Evolutionary conservation across 2,888 invertebrate species (phyloP).

Genomic region (Drosophila prolongata): DNA sequence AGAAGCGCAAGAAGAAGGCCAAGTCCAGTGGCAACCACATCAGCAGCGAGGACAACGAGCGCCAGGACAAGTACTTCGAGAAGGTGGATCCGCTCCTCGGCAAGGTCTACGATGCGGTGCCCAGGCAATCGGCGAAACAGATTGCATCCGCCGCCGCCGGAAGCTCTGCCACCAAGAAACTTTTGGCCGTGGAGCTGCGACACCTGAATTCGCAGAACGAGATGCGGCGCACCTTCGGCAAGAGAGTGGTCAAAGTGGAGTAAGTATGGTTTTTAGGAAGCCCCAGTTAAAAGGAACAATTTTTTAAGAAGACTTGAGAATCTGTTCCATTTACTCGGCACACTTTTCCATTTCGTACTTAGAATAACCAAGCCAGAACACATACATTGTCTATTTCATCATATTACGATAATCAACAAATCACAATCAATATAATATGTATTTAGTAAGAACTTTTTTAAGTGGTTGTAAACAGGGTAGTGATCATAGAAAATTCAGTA

Average conservation of each 20-base stretch:
- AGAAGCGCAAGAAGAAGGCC: conserved; percentile 86
- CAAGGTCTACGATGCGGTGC: conserved; percentile 74
- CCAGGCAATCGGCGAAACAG: conserved; percentile 51
- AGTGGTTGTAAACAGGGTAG: too few species aligned
- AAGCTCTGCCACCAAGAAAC: conserved; percentile 86
- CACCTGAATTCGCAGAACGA: conserved; percentile 92
- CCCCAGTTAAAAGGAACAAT: too few species aligned
- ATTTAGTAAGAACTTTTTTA: too few species aligned
- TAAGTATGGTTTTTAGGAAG: conserved; percentile 53
- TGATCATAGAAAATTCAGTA: too few species aligned
- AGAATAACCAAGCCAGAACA: too few species aligned
- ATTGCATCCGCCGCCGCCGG: conserved; percentile 48
- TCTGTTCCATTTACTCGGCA: too few species aligned
- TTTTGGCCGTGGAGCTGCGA: conserved; percentile 88
- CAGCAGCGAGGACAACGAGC: conserved; percentile 88
- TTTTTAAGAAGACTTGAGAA: background rate
- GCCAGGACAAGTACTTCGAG: conserved; percentile 81
- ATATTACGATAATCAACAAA: too few species aligned
- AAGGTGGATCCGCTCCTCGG: conserved; percentile 81
- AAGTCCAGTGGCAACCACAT: conserved; percentile 85
- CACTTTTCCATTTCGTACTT: too few species aligned
- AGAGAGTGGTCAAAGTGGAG: conserved; percentile 90
- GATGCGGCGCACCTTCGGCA: conserved; percentile 92
- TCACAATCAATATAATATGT: too few species aligned
- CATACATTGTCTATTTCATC: too few species aligned